These are phyloP conservation scores for Stegodyphus dumicola DNA, from an alignment of 1,140 invertebrate genomes.

Conservation along the genomic window DNA sequence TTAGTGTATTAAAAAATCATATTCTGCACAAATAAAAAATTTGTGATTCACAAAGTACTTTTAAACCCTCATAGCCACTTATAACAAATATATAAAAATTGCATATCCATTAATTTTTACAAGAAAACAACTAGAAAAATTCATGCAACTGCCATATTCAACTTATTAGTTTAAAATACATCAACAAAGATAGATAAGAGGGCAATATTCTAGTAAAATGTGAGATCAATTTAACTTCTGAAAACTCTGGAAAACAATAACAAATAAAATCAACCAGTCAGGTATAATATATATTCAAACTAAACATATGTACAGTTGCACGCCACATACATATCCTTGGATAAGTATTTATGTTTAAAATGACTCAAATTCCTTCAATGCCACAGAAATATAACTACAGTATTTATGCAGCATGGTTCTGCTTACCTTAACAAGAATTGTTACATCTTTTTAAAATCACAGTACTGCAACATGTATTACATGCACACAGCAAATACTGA, in stretches of 20 bases:
- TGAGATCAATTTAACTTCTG: conserved; percentile 45
- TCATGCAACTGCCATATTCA: conserved; percentile 23
- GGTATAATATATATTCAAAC: background rate
- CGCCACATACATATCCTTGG: background rate
- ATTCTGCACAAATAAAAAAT: background rate
- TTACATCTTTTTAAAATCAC: conserved; percentile 44
- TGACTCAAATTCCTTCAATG: conserved; percentile 42
- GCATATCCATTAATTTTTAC: background rate
- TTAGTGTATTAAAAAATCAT: background rate
- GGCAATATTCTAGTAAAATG: background rate
- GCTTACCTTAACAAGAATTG: background rate
- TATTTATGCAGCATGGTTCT: background rate
- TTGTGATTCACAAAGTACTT: background rate
- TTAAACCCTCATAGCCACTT: background rate
- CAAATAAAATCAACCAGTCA: conserved; percentile 36
- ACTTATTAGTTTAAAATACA: background rate
- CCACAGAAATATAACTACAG: conserved; percentile 11
- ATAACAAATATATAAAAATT: background rate
- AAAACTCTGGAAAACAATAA: conserved; percentile 49
- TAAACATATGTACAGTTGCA: background rate
- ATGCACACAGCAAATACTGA: conserved; percentile 52
- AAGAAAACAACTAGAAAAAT: background rate
- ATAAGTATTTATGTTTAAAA: conserved; percentile 12
- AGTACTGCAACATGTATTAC: conserved; percentile 33
- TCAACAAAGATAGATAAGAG: conserved; percentile 34